phyloP scores from a whole-genome alignment of 2,113 vertebrate species.

The Anarhynchus alexandrinus region DNA sequence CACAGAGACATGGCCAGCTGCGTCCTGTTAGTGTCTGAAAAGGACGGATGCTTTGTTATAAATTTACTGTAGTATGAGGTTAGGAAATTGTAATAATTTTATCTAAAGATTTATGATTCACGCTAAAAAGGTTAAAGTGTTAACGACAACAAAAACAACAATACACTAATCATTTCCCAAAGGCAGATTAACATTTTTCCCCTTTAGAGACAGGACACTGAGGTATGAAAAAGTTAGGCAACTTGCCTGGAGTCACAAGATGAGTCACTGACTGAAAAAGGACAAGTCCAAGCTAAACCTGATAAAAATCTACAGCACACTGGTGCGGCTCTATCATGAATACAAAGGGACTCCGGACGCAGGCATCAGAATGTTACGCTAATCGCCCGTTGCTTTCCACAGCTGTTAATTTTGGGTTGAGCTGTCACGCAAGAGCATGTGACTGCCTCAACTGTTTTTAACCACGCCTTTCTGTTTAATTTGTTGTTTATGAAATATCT shows the following conservation, averaged over 20 bases:
- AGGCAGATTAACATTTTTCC: neutral
- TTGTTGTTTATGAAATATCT: neutral
- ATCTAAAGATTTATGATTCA: conserved; percentile 20
- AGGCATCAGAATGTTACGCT: neutral
- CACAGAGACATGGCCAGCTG: neutral
- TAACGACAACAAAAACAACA: conserved; percentile 34
- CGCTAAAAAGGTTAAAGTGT: neutral
- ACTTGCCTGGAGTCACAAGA: neutral
- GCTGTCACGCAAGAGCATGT: neutral
- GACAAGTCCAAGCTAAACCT: neutral
- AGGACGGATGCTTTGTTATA: neutral
- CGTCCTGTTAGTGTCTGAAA: neutral
- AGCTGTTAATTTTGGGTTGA: neutral
- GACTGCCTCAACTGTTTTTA: neutral
- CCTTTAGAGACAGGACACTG: neutral
- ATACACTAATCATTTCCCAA: neutral
- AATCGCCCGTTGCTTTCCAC: neutral
- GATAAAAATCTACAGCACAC: neutral
- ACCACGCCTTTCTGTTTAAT: neutral
- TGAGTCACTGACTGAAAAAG: conserved; percentile 7
- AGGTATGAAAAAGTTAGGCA: conserved; percentile 23
- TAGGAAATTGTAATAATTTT: neutral
- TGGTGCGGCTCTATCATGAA: neutral
- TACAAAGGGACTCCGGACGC: neutral
- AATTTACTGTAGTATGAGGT: neutral